Percentiles rank a stretch among this genome's conserved stretches.
Evolutionary conservation across 1,140 invertebrate species (phyloP).

Genomic region (Lethrus apterus): DNA sequence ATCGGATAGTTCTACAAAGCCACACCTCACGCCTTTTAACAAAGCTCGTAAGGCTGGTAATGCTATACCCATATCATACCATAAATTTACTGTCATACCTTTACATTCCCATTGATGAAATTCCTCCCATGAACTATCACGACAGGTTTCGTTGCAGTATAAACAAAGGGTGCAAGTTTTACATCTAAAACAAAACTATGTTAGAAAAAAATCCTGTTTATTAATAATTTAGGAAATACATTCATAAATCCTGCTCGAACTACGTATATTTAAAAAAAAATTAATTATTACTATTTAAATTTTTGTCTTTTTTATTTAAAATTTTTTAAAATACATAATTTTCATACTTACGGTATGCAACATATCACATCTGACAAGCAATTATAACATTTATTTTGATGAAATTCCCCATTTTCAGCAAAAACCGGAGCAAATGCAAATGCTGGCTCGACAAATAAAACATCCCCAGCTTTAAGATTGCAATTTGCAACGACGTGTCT

Average conservation of each 20-base stretch:
- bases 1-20: slow-evolving; percentile 37
- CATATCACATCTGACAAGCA: slow-evolving; percentile 31
- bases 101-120: slow-evolving; percentile 72
- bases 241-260: slow-evolving; percentile 1
- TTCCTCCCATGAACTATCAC: slow-evolving; percentile 46
- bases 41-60: slow-evolving; percentile 65
- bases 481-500: slow-evolving; percentile 47
- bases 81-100: slow-evolving; percentile 52
- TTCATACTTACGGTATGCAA: slow-evolving; percentile 31
- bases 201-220: no score
- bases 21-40: slow-evolving; percentile 41
- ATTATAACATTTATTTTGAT: slow-evolving; percentile 33
- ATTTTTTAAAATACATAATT: neutral
- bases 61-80: slow-evolving; percentile 64
- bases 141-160: slow-evolving; percentile 62
- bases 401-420: slow-evolving; percentile 31
- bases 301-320: no score
- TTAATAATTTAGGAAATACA: no score
- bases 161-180: slow-evolving; percentile 52
- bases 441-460: slow-evolving; percentile 63
- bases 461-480: slow-evolving; percentile 53
- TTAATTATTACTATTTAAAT: neutral
- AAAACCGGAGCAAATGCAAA: slow-evolving; percentile 51
- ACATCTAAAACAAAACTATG: slow-evolving; percentile 56
- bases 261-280: slow-evolving; percentile 2